Base-by-base conservation (phyloP, 2,113 vertebrate species). In the Pica pica region DNA sequence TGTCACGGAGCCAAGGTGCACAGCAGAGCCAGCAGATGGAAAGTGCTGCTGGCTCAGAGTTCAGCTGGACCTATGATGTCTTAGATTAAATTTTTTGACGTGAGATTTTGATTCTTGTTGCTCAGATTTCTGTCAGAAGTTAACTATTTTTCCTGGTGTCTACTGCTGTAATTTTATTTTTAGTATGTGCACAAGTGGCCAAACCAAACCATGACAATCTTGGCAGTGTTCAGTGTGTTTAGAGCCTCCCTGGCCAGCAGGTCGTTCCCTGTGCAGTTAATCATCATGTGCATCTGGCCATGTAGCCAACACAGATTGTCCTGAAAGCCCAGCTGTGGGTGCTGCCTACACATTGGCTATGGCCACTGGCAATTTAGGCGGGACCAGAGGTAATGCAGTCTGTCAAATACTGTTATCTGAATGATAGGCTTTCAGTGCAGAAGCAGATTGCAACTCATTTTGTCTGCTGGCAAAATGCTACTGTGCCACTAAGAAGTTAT, bases 51-150 rank as follows among this genome's bases (percentile, higher is more conserved):
- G 64, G 64, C 89, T 93, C 42, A 37, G 64, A 89, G 56, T 92
- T 96, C 71, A 92, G 60, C 56, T 91, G 86, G 73, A 47, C 60
- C 83, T 81, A 5, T 14, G 50, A 83, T 77, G 64, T 89, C 52
- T 83, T 71, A 68, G 60, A 93, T 77, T 67, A 83, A 73, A 47
- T 89, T 63, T 90, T 92, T 81, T 83, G 59, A 92, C 0, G 0
- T 69, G 82, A 86, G 80, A 89, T 81, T 96, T 95, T 92, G 87
- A 78, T 92, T 67, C 76, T 83, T 95, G 95, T 94, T 95, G 83
- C 76, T 92, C 73, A 83, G 79, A 95, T 81, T 93, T 90, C 70
- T 78, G 37, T 81, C 80, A 77, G n/a, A 82, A 90, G 26, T 42
- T 71, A 92, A 59, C 59, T 39, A 61, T 18, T 85, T 91, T 85